Conservation (phyloP, 2,797 vertebrate genomes). For the Orestias chungarensis region DNA sequence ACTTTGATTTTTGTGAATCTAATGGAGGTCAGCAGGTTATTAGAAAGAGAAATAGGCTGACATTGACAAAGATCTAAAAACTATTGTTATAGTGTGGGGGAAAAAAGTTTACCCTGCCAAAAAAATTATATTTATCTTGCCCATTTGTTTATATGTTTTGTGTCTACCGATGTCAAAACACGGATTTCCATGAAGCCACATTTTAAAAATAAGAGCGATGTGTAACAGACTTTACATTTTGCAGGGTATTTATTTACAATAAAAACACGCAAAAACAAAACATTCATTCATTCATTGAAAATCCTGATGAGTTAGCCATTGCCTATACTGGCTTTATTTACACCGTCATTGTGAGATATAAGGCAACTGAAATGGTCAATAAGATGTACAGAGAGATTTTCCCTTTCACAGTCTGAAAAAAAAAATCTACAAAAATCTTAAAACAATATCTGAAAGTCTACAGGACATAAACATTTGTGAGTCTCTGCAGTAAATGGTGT, state of each 20-base stretch:
- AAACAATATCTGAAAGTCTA: constrained; percentile 47
- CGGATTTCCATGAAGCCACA: too few species aligned
- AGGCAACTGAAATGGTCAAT: constrained; percentile 73
- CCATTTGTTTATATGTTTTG: background rate
- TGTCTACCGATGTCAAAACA: too few species aligned
- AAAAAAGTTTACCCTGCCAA: background rate
- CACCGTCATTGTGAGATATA: constrained; percentile 55
- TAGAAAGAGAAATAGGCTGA: background rate
- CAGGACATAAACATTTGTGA: constrained; percentile 47
- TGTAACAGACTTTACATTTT: constrained; percentile 41
- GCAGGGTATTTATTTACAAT: constrained; percentile 69
- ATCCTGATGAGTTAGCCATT: constrained; percentile 55
- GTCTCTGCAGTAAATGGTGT: constrained; percentile 55
- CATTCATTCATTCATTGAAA: constrained; percentile 65
- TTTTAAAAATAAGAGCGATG: background rate
- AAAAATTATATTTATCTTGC: background rate
- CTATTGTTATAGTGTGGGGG: background rate
- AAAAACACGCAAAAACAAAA: constrained; percentile 69
- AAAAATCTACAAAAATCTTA: constrained; percentile 58
- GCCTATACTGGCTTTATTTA: constrained; percentile 35
- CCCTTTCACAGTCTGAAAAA: constrained; percentile 60
- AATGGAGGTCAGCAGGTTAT: background rate
- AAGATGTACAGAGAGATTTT: constrained; percentile 52
- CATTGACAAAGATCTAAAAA: too few species aligned
- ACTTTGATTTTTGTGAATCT: background rate